Base-by-base conservation (phyloP, 2,888 invertebrate species). In the Epirrhoe alternata region DNA sequence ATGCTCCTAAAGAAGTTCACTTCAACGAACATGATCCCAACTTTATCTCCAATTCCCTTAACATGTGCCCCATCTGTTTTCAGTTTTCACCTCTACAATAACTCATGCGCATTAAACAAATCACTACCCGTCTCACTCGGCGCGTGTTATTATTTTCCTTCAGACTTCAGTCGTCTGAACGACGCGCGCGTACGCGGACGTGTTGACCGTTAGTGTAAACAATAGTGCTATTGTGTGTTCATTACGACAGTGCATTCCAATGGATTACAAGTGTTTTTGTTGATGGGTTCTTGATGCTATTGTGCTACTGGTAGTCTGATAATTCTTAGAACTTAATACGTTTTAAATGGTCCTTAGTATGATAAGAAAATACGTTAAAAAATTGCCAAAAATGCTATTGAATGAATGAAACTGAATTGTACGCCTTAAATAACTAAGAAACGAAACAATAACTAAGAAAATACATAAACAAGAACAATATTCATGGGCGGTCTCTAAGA, bases 131-230 rank as follows among this genome's bases (percentile, higher is more conserved):
- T 87, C 88, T 70, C 83, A 72, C 70, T 86, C 85, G 24, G 33
- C 76, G 49, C 83, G 71, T 89, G 88, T 89, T 90, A 89, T 84
- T 83, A 85, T 86, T 87, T 87, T 85, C 82, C 81, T 83, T 76
- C 75, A 73, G 69, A 33, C 65, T 73, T 63, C 77, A 90, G 90
- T 90, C 74, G 81, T 74, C 69, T 72, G 77, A 65, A 51, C 73
- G 77, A 62, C 79, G 80, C 79, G 82, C 80, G 88, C 86, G 83
- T 74, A 79, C 75, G 74, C 77, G 74, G 80, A 74, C 85, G 83
- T 78, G 76, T 71, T 12, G 31, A 61, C 53, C 67, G 74, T 73
- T 74, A 74, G 66, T 70, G 55, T 60, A 24, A 24, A 24, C 64
- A 74, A 68, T 72, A 70, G 72, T 77, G 66, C 70, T 70, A 61